A percentile compares a stretch with the other conserved stretches of the same genome.
These are phyloP conservation scores for Pantherophis alleghaniensis DNA, from an alignment of 2,797 vertebrate genomes.

Conservation along the genomic window DNA sequence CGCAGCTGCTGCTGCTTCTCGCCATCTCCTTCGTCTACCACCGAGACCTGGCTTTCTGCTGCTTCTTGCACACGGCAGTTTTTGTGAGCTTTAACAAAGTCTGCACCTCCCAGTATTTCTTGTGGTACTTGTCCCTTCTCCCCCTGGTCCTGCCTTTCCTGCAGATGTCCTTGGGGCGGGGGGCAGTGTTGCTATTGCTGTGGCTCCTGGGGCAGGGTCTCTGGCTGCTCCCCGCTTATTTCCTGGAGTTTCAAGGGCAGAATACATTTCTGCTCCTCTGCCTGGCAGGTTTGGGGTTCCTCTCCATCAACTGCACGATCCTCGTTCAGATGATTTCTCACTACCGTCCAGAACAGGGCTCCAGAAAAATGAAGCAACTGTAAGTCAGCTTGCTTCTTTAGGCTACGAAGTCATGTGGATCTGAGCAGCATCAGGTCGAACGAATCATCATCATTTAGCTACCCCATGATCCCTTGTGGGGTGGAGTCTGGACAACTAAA, in stretches of 20 bases:
- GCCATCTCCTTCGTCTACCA: slow-evolving; percentile 78
- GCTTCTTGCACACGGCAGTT: slow-evolving; percentile 88
- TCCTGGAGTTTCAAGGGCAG: slow-evolving; percentile 88
- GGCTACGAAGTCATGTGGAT: background rate
- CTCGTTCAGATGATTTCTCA: slow-evolving; percentile 84
- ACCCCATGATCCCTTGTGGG: too few species aligned
- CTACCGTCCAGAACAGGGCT: slow-evolving; percentile 69
- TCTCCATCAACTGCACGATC: slow-evolving; percentile 84
- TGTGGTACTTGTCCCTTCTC: slow-evolving; percentile 94
- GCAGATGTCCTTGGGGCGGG: slow-evolving; percentile 73
- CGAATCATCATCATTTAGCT: background rate
- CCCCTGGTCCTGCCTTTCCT: slow-evolving; percentile 84
- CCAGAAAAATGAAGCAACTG: slow-evolving; percentile 51
- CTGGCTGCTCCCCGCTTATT: slow-evolving; percentile 88
- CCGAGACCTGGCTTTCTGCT: slow-evolving; percentile 85
- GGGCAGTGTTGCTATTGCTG: slow-evolving; percentile 73
- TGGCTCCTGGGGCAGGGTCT: slow-evolving; percentile 90
- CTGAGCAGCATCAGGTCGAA: background rate
- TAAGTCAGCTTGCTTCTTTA: slow-evolving; percentile 17
- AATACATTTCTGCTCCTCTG: slow-evolving; percentile 88
- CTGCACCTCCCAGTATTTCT: slow-evolving; percentile 94
- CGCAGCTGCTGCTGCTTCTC: slow-evolving; percentile 82
- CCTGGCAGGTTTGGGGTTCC: slow-evolving; percentile 85
- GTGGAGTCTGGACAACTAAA: too few species aligned
- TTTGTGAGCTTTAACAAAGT: slow-evolving; percentile 99